Evolutionary conservation across 2,113 vertebrate species (phyloP).

Genomic region (Erpornis zantholeuca): DNA sequence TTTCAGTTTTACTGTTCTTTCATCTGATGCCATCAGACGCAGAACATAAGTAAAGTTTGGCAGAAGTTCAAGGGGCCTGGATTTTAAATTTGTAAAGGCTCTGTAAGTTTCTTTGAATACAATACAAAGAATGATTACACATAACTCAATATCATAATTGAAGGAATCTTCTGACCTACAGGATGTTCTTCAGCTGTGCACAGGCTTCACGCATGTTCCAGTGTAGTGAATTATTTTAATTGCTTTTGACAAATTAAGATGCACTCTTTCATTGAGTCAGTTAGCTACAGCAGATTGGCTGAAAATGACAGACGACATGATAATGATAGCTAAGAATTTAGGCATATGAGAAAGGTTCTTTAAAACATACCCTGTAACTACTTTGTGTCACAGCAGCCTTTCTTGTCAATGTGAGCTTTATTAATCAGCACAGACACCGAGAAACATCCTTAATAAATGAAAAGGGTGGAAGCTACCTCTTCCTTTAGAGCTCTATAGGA

Average conservation of each 20-base stretch:
- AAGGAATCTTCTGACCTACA: background rate
- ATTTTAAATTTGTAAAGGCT: background rate
- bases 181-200: background rate
- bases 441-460: constrained; percentile 6
- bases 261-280: background rate
- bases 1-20: background rate
- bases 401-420: background rate
- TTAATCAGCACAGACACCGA: background rate
- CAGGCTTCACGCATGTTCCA: background rate
- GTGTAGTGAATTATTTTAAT: constrained; percentile 25
- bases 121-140: background rate
- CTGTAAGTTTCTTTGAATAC: background rate
- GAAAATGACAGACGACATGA: background rate
- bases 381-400: background rate
- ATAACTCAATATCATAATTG: background rate
- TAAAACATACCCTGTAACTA: background rate
- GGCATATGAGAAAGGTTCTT: background rate
- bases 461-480: background rate
- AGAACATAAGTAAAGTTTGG: background rate
- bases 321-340: constrained; percentile 19
- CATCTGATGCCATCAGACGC: background rate
- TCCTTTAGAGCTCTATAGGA: background rate
- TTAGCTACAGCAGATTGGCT: background rate
- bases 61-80: background rate
- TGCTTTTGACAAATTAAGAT: constrained; percentile 29